Conservation (phyloP, 2,888 invertebrate genomes). For the Monochamus alternatus region DNA sequence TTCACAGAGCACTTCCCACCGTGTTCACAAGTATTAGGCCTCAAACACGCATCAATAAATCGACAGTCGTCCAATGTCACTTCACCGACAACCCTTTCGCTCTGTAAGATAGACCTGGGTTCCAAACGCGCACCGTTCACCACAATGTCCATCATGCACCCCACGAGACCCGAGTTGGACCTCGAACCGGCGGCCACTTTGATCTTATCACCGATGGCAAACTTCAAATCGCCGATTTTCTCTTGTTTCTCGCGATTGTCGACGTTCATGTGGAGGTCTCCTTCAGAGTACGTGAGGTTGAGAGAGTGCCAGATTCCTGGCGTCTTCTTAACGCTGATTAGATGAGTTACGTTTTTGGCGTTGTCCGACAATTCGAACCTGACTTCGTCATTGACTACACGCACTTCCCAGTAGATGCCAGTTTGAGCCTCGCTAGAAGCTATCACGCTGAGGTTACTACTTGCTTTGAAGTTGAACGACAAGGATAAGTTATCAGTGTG, state of each 20-base stretch:
- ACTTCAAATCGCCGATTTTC: conserved; percentile 65
- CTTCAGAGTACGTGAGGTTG: conserved; percentile 83
- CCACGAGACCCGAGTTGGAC: conserved; percentile 86
- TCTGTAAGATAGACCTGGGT: conserved; percentile 84
- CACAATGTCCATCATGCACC: conserved; percentile 91
- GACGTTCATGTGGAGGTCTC: conserved; percentile 82
- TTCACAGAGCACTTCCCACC: conserved; percentile 92
- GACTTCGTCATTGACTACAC: conserved; percentile 88
- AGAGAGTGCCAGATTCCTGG: conserved; percentile 88
- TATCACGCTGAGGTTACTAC: conserved; percentile 84
- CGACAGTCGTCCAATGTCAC: conserved; percentile 92
- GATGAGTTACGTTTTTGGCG: conserved; percentile 83
- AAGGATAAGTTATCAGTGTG: conserved; percentile 82
- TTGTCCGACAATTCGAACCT: conserved; percentile 86
- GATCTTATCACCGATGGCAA: conserved; percentile 70
- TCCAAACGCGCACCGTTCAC: conserved; percentile 88
- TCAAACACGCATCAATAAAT: conserved; percentile 90
- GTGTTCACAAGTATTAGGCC: conserved; percentile 94
- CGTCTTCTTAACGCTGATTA: conserved; percentile 88
- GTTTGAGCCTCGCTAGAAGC: conserved; percentile 88
- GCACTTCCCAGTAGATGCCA: conserved; percentile 91
- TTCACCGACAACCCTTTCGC: conserved; percentile 88
- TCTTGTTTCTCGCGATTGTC: conserved; percentile 83
- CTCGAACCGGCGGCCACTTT: conserved; percentile 86
- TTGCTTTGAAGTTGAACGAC: conserved; percentile 90